Conservation (phyloP, 2,888 invertebrate genomes). For the Volucella zonaria region DNA sequence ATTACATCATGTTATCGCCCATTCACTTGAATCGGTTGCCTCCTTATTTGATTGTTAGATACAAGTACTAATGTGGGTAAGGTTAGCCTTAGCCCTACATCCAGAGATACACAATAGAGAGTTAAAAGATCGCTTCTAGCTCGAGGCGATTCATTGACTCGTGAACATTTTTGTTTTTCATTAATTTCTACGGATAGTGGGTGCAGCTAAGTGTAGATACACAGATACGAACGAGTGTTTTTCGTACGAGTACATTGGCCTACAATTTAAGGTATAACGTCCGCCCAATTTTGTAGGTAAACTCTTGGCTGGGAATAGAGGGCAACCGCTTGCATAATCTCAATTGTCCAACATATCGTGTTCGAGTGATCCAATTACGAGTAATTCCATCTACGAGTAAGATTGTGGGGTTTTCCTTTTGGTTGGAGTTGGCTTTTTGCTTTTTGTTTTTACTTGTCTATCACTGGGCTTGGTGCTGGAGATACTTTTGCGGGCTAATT, state of each 20-base stretch:
- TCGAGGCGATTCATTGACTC: constrained; percentile 7
- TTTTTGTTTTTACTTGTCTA: constrained; percentile 10
- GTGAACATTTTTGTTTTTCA: constrained; percentile 6
- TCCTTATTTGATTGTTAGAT: constrained; percentile 22
- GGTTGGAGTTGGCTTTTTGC: background rate
- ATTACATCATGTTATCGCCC: background rate
- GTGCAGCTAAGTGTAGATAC: constrained; percentile 14
- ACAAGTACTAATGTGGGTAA: background rate
- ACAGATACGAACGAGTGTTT: background rate
- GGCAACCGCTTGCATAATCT: constrained; percentile 18
- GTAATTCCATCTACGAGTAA: constrained; percentile 28
- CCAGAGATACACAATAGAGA: background rate
- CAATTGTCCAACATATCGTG: constrained; percentile 17
- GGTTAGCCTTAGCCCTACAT: background rate
- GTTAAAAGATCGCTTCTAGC: background rate
- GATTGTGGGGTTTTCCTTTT: background rate
- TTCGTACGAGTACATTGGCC: too few species aligned
- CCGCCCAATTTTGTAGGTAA: constrained; percentile 26
- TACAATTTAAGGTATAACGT: background rate
- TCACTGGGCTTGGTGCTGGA: constrained; percentile 29
- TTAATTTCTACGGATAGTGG: background rate
- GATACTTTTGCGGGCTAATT: constrained; percentile 31
- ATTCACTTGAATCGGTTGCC: background rate
- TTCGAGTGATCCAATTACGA: constrained; percentile 45
- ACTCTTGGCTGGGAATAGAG: constrained; percentile 21